Evolutionary conservation across 2,888 invertebrate genomes (phyloP).

Genomic region (Furcula furcula): DNA sequence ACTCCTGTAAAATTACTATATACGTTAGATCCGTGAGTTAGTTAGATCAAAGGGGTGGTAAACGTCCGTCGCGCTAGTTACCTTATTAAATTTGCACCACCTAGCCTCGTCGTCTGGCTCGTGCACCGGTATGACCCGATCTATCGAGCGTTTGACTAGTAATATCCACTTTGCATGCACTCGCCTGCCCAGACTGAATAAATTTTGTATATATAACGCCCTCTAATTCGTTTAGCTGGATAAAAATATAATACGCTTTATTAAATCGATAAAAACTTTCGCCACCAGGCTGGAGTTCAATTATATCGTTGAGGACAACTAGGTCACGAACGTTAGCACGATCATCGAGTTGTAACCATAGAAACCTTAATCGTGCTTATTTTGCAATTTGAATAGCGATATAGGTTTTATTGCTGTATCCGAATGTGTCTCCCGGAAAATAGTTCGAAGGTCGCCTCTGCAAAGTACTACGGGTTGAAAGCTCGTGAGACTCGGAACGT

Average conservation of each 20-base stretch:
- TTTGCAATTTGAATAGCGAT: no score
- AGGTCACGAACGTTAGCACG: slow-evolving; percentile 6
- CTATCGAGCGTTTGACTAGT: slow-evolving; percentile 44
- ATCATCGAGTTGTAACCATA: slow-evolving; percentile 8
- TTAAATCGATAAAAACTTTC: slow-evolving; percentile 20
- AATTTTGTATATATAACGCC: slow-evolving; percentile 23
- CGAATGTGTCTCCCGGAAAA: background rate
- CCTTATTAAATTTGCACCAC: slow-evolving; percentile 64
- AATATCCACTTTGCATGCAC: slow-evolving; percentile 45
- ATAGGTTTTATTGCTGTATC: background rate
- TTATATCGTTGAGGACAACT: slow-evolving; percentile 4
- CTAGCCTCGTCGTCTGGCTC: slow-evolving; percentile 48
- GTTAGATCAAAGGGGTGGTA: no score
- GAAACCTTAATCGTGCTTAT: slow-evolving; percentile 2
- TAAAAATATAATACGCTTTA: slow-evolving; percentile 20
- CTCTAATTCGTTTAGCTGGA: slow-evolving; percentile 12
- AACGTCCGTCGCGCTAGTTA: slow-evolving; percentile 12
- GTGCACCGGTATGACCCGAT: slow-evolving; percentile 33
- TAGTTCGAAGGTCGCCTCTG: slow-evolving; percentile 9
- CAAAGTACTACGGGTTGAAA: slow-evolving; percentile 20
- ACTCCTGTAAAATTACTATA: no score
- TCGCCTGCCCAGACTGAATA: slow-evolving; percentile 33
- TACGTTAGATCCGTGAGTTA: background rate
- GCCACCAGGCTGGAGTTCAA: slow-evolving; percentile 8
- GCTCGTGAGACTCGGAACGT: slow-evolving; percentile 19